phyloP scores from a whole-genome alignment of 2,797 vertebrate genomes.

The Gambelia wislizenii region DNA sequence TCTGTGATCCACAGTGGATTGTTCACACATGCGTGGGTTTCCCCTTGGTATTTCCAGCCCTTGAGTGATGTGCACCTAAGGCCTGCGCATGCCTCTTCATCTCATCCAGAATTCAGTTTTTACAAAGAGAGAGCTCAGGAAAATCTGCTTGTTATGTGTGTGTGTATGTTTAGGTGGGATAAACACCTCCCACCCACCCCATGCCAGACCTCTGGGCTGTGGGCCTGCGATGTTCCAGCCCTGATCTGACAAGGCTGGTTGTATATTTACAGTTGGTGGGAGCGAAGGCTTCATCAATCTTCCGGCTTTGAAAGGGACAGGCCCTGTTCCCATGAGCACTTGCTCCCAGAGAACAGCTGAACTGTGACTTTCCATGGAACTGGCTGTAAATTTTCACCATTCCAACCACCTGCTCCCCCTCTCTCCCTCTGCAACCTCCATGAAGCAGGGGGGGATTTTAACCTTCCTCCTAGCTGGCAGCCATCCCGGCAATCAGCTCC shows the following conservation, averaged over 20 bases:
- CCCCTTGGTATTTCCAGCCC: too few species aligned
- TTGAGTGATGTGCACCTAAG: not conserved
- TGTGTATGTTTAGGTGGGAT: conserved; percentile 39
- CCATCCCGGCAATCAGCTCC: conserved; percentile 69
- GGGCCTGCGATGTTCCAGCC: conserved; percentile 76
- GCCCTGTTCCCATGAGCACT: conserved; percentile 77
- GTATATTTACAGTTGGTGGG: conserved; percentile 84
- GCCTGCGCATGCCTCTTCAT: fast-evolving
- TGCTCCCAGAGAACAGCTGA: conserved; percentile 81
- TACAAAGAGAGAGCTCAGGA: conserved; percentile 3
- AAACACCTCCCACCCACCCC: conserved; percentile 31
- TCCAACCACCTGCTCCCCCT: conserved; percentile 36
- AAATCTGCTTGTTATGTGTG: not conserved
- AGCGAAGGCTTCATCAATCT: conserved; percentile 84
- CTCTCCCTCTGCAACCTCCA: conserved; percentile 58
- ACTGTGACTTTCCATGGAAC: conserved; percentile 78
- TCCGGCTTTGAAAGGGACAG: conserved; percentile 75
- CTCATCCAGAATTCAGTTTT: too few species aligned
- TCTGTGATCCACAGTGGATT: too few species aligned
- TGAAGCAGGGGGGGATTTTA: conserved; percentile 69
- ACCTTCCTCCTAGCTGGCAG: conserved; percentile 77
- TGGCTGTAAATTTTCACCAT: conserved; percentile 76
- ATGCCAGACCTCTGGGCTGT: conserved; percentile 66
- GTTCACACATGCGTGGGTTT: too few species aligned
- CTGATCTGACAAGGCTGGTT: conserved; percentile 83